Conservation (phyloP, 2,888 invertebrate species). For the Synergus laeviventris region DNA sequence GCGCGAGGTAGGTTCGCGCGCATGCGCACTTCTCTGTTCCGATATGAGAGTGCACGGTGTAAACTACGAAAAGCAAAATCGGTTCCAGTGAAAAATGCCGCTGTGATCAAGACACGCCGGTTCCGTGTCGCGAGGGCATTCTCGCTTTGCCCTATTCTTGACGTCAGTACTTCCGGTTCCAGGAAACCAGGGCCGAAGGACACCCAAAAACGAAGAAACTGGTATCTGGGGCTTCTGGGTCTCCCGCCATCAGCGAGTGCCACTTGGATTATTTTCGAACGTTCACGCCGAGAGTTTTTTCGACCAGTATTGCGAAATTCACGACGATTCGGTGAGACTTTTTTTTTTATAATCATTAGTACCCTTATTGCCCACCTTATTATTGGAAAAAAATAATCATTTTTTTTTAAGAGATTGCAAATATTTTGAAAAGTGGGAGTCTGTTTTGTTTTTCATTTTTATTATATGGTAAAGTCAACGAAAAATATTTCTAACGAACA, state of each 20-base stretch:
- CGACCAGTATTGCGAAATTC: slow-evolving; percentile 30
- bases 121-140: slow-evolving; percentile 59
- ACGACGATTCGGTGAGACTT: slow-evolving; percentile 32
- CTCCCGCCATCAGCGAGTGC: slow-evolving; percentile 48
- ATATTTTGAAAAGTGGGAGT: no score
- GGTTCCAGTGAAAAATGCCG: slow-evolving; percentile 64
- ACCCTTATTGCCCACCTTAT: not conserved
- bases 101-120: slow-evolving; percentile 61
- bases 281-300: slow-evolving; percentile 29
- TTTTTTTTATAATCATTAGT: not conserved
- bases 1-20: slow-evolving; percentile 64
- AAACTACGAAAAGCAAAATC: slow-evolving; percentile 62
- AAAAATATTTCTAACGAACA: no score
- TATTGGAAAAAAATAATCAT: no score
- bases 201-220: slow-evolving; percentile 41
- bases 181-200: slow-evolving; percentile 45
- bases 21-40: slow-evolving; percentile 60
- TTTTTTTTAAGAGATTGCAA: not conserved
- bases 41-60: slow-evolving; percentile 58
- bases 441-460: not conserved
- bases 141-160: slow-evolving; percentile 51
- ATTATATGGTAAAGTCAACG: not conserved
- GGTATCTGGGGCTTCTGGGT: slow-evolving; percentile 44
- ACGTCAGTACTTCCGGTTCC: slow-evolving; percentile 40
- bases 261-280: slow-evolving; percentile 36